A percentile compares a stretch with the other conserved stretches of the same genome.
Conservation (phyloP, 1,140 invertebrate genomes). For the Manduca sexta region DNA sequence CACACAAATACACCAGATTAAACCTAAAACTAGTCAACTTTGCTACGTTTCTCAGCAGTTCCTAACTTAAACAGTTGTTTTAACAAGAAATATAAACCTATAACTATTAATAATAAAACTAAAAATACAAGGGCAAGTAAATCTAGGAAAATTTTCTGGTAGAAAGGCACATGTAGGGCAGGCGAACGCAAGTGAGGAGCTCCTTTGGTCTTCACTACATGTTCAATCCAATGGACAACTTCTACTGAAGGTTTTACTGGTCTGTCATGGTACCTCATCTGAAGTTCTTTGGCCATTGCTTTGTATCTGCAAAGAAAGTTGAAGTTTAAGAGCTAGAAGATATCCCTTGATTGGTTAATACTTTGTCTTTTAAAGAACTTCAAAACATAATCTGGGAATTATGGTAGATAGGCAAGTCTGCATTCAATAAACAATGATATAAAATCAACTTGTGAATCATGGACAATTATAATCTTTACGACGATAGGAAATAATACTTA, state of each 20-base stretch:
- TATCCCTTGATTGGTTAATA: neutral
- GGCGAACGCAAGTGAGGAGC: conserved; percentile 35
- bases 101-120: no score
- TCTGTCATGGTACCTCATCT: conserved; percentile 34
- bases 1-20: no score
- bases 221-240: conserved; percentile 36
- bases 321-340: neutral
- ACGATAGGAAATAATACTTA: neutral
- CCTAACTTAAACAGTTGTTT: no score
- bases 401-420: neutral
- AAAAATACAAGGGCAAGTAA: conserved; percentile 3
- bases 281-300: conserved; percentile 28
- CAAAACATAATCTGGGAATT: neutral
- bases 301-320: conserved; percentile 21
- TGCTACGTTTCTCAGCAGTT: no score
- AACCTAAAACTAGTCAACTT: no score
- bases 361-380: no score
- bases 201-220: conserved; percentile 36
- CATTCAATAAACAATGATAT: neutral
- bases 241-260: conserved; percentile 30
- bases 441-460: neutral
- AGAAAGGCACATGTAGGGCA: conserved; percentile 24
- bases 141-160: conserved; percentile 22
- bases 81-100: conserved; percentile 1
- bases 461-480: neutral